Conservation (phyloP, 2,797 vertebrate genomes). For the Rhinophrynus dorsalis region DNA sequence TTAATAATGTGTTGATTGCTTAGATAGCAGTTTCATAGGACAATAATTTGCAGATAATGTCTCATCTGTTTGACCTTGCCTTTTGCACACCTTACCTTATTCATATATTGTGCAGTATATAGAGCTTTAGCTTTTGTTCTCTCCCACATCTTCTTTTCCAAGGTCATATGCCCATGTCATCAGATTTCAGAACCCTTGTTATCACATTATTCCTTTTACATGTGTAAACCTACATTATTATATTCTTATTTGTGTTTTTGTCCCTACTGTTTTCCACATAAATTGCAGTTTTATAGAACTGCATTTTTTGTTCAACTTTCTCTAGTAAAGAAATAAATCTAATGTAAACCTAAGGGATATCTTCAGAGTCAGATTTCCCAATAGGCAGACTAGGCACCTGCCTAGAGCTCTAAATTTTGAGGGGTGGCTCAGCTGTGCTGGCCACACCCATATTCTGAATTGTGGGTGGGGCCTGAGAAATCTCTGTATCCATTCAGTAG, state of each 20-base stretch:
- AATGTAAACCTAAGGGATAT: too few relatives aligned
- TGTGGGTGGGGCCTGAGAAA: too few relatives aligned
- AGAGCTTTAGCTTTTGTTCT: not conserved
- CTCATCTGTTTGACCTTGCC: constrained; percentile 8
- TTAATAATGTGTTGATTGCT: constrained; percentile 12
- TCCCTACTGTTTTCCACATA: not conserved
- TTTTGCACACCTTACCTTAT: not conserved
- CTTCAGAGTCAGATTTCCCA: too few relatives aligned
- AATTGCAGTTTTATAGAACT: not conserved
- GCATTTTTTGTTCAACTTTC: too few relatives aligned
- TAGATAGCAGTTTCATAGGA: not conserved
- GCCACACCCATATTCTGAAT: too few relatives aligned
- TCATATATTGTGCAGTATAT: not conserved
- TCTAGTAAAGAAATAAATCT: too few relatives aligned
- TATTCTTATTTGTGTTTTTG: not conserved
- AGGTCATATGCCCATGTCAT: constrained; percentile 19
- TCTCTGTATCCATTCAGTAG: too few relatives aligned
- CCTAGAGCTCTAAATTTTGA: too few relatives aligned
- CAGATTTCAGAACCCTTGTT: constrained; percentile 17
- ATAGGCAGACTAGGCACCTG: too few relatives aligned
- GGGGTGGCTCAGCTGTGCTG: too few relatives aligned
- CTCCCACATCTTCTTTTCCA: not conserved
- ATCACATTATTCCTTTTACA: not conserved
- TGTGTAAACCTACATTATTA: not conserved
- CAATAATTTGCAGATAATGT: not conserved